Base-by-base conservation (phyloP, 2,888 invertebrate species). In the Aphodius granarius region DNA sequence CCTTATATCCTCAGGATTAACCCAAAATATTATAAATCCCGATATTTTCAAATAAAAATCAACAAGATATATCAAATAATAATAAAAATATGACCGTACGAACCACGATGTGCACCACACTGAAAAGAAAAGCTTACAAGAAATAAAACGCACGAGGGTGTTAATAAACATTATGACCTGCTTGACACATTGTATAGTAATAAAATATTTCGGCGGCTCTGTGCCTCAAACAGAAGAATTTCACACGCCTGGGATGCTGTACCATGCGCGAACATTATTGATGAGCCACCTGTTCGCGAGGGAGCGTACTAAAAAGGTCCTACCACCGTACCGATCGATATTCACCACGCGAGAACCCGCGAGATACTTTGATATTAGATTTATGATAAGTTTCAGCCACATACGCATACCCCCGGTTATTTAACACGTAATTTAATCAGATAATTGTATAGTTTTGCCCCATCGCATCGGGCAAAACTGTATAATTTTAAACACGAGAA, bases 211-310 rank as follows among this genome's bases (percentile, higher is more conserved):
- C 63, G 70, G 16, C 17, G 15, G 63, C 9, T 3, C 23, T 71
- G 18, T 68, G 63, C 65, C 64, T 65, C 65, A 71, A 74, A 74
- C 71, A 65, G 23, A 74, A 74, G 43, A 71, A 74, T 74, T 74
- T 74, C 63, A 21, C 70, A 21, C 21, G 74, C 64, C 68, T 66
- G 75, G 75, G 72, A 43, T 6, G 9, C 43, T 3, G 43, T 43
- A 43, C 43, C 43, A 72, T 73, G 66, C 17, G 72, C 65, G n/a
- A 43, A 71, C 73, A 76, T 76, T 76, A 76, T 76, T 76, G 76
- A 76, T 76, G 76, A 73, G 76, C 76, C 76, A 76, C 76, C 76
- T 76, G 76, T 76, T 76, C 73, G 76, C 64, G 65, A 71, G 66
- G 66, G 71, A 64, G 66, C 73, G 64, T 65, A 76, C 73, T 73